phyloP scores from a whole-genome alignment of 2,113 vertebrate genomes.

The Catharus fuscescens region DNA sequence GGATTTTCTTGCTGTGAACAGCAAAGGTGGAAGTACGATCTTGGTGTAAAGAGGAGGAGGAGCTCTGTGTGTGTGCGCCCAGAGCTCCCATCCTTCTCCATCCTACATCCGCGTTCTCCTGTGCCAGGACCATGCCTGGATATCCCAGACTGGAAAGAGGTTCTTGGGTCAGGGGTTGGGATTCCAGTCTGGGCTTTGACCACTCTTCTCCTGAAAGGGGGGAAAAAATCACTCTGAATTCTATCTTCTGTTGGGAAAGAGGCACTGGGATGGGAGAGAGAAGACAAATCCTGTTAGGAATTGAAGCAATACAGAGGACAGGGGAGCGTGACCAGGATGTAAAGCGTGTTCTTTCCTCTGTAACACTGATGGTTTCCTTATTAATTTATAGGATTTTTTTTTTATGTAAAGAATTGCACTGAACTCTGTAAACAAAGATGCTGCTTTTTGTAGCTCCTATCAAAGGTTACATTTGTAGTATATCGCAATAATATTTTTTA shows the following conservation, averaged over 20 bases:
- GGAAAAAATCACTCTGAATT: not conserved
- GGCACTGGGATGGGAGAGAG: not conserved
- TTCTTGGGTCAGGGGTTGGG: rapidly evolving
- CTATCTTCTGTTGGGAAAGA: not conserved
- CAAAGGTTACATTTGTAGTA: slow-evolving; percentile 91
- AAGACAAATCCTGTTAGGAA: not conserved
- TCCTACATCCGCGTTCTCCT: not conserved
- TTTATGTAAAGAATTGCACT: slow-evolving; percentile 94
- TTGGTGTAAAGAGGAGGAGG: not conserved
- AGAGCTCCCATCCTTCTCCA: not conserved
- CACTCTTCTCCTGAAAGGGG: not conserved
- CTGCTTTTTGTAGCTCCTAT: slow-evolving; percentile 93
- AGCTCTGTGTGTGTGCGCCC: not conserved
- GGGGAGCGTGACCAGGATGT: not conserved
- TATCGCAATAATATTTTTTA: slow-evolving; percentile 98
- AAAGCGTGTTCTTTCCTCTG: slow-evolving; percentile 68
- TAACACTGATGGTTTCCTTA: slow-evolving; percentile 74
- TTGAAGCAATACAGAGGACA: slow-evolving; percentile 53
- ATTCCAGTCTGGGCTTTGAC: not conserved
- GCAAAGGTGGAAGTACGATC: not conserved
- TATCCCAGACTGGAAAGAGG: not conserved
- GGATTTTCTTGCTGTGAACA: not conserved
- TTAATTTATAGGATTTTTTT: slow-evolving; percentile 82
- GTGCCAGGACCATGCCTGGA: not conserved
- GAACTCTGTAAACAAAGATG: slow-evolving; percentile 91